A percentile compares a stretch with the other conserved stretches of the same genome.
Conservation (phyloP, 2,113 vertebrate species). For the Pipa parva region DNA sequence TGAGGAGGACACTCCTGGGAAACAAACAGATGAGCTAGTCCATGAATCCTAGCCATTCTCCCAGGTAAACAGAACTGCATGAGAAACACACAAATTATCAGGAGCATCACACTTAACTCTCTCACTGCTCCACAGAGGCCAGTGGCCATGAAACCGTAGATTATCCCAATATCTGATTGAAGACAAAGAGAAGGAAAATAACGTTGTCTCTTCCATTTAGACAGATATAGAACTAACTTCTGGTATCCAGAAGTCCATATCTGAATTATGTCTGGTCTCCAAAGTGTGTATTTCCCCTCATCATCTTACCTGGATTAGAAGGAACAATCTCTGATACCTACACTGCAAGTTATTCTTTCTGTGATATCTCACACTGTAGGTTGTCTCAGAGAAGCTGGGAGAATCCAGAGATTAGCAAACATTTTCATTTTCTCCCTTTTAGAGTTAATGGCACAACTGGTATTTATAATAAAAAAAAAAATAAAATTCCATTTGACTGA, state of each 20-base stretch:
- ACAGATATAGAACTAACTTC: slow-evolving; percentile 24
- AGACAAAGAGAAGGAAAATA: slow-evolving; percentile 55
- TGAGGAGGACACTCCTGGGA: slow-evolving; percentile 88
- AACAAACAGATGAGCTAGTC: slow-evolving; percentile 84
- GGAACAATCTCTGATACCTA: neutral
- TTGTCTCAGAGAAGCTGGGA: too few species aligned
- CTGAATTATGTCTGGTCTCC: slow-evolving; percentile 21
- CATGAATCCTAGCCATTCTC: slow-evolving; percentile 81
- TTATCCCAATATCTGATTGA: slow-evolving; percentile 61
- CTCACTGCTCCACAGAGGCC: slow-evolving; percentile 50
- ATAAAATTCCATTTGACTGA: too few species aligned
- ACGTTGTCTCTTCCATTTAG: slow-evolving; percentile 31
- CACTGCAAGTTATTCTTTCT: neutral
- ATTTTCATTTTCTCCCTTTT: too few species aligned
- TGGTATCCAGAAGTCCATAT: slow-evolving; percentile 26
- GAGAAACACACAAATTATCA: slow-evolving; percentile 82
- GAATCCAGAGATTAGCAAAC: too few species aligned
- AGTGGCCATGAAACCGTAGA: slow-evolving; percentile 64
- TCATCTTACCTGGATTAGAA: slow-evolving; percentile 13
- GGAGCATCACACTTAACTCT: slow-evolving; percentile 68
- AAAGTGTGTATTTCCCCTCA: slow-evolving; percentile 20
- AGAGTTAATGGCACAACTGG: too few species aligned
- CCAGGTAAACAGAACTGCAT: slow-evolving; percentile 86
- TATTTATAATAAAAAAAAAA: too few species aligned
- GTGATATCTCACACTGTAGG: neutral